These are phyloP conservation scores for Bucco capensis DNA, from an alignment of 2,113 vertebrate genomes.

Conservation along the genomic window DNA sequence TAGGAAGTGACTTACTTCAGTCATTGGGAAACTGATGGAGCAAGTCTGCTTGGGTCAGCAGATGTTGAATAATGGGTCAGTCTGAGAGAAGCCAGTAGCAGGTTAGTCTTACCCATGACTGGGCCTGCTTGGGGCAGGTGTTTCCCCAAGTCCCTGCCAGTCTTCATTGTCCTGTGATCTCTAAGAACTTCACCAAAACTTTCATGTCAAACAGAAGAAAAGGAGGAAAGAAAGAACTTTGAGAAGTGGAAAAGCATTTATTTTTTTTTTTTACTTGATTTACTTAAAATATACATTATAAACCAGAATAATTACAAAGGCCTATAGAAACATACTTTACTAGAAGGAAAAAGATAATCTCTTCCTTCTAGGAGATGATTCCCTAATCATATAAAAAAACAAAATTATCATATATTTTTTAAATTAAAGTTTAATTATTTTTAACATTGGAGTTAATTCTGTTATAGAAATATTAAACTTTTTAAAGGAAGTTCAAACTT, in stretches of 20 bases:
- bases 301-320: not conserved
- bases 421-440: not conserved
- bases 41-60: not conserved
- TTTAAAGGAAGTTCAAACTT: not conserved
- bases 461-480: not conserved
- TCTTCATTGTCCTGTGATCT: not conserved
- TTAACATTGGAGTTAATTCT: not conserved
- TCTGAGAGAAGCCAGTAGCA: not conserved
- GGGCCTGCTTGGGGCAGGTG: not conserved
- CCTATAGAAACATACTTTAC: not conserved
- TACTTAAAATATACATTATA: not conserved
- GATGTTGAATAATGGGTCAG: not conserved
- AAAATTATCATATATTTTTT: not conserved
- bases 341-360: not conserved
- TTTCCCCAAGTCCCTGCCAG: fast-evolving
- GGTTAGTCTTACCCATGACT: fast-evolving
- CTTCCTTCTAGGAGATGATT: not conserved
- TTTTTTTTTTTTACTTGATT: not conserved
- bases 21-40: not conserved
- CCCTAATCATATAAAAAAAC: not conserved
- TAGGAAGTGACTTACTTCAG: not conserved
- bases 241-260: not conserved
- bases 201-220: not conserved
- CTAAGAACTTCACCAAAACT: not conserved
- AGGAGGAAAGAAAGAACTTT: not conserved